Percentiles rank a stretch among this genome's conserved stretches.
Evolutionary conservation across 2,113 vertebrate species (phyloP).

Genomic region (Passer montanus): DNA sequence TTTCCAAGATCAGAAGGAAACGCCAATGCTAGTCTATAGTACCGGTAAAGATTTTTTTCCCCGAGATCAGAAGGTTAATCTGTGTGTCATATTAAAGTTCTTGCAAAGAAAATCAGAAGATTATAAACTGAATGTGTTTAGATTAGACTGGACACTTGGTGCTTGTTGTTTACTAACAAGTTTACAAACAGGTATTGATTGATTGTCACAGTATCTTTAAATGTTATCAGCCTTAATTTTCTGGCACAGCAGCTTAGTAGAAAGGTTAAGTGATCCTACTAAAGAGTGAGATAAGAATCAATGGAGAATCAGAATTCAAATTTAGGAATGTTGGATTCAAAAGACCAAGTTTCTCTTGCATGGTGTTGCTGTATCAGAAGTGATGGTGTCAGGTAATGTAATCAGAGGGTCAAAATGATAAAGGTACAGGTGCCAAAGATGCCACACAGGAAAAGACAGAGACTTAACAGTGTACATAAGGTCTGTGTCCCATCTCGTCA

Average conservation of each 20-base stretch:
- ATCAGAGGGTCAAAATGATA: neutral
- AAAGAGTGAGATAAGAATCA: neutral
- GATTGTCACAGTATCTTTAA: neutral
- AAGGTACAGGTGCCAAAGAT: neutral
- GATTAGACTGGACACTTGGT: neutral
- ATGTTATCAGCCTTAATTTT: neutral
- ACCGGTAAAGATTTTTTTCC: neutral
- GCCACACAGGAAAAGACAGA: neutral
- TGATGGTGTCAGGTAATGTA: neutral
- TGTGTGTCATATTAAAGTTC: slow-evolving; percentile 5
- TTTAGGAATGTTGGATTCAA: neutral
- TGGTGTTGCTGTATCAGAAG: neutral
- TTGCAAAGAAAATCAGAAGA: neutral
- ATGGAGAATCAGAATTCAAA: neutral
- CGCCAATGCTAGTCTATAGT: neutral
- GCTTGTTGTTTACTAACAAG: slow-evolving; percentile 19
- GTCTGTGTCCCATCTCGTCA: neutral
- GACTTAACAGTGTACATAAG: accelerated
- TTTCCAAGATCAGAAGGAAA: neutral
- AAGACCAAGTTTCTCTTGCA: neutral
- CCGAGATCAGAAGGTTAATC: neutral
- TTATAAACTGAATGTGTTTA: neutral
- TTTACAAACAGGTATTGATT: neutral
- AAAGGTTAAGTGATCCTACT: neutral
- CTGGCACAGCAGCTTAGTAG: neutral